Conservation (phyloP, 2,888 invertebrate species). For the Calameuta pallipes region DNA sequence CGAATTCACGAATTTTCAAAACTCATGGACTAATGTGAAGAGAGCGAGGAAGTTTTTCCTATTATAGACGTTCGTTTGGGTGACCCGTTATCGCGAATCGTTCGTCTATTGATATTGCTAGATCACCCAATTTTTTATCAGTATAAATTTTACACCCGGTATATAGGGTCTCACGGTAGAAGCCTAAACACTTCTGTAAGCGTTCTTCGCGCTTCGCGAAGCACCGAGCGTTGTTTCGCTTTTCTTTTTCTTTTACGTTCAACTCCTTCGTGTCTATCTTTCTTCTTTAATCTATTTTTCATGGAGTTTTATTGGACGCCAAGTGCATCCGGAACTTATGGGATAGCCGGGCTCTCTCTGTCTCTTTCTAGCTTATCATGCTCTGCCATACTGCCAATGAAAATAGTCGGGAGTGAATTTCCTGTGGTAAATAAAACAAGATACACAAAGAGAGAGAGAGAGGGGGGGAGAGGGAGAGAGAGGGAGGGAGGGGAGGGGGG, state of each 20-base stretch:
- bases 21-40: too few species aligned
- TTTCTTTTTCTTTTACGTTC: neutral
- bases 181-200: neutral
- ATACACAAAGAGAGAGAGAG: neutral
- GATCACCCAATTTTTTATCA: too few species aligned
- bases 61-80: too few species aligned
- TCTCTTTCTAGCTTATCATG: neutral
- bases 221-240: neutral
- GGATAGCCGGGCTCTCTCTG: neutral
- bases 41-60: too few species aligned
- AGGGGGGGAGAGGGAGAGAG: too few species aligned
- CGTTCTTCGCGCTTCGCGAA: neutral
- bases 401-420: neutral
- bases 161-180: neutral
- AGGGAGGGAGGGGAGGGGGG: too few species aligned
- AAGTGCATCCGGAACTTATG: neutral
- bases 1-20: too few species aligned
- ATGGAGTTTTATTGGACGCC: neutral
- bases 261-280: neutral
- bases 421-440: neutral
- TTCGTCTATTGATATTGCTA: too few species aligned
- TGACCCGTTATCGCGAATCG: too few species aligned
- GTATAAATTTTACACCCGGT: constrained; percentile 11
- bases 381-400: neutral
- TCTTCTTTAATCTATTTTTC: neutral